These are phyloP conservation scores for Manis pentadactyla DNA, from an alignment of 2,797 vertebrate species.

Conservation along the genomic window DNA sequence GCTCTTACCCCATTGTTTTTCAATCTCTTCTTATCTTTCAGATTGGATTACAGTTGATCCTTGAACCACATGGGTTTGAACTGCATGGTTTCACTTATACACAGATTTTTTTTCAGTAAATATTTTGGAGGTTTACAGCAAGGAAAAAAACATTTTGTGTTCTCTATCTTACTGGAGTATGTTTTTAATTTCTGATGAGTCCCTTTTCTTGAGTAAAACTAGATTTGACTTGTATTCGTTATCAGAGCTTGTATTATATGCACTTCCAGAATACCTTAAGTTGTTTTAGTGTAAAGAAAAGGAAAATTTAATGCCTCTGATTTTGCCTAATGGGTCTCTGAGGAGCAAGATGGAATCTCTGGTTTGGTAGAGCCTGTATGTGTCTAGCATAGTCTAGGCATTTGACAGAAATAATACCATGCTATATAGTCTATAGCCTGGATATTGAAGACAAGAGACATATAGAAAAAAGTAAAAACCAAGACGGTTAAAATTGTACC, in stretches of 20 bases:
- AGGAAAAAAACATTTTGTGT: no score
- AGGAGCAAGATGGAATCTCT: background rate
- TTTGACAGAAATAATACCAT: background rate
- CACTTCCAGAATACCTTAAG: background rate
- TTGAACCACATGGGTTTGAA: no score
- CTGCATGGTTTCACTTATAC: no score
- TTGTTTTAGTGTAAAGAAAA: background rate
- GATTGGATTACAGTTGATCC: background rate
- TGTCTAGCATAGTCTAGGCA: background rate
- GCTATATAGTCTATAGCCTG: background rate
- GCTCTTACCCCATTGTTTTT: background rate
- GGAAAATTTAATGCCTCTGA: background rate
- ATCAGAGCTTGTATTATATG: slow-evolving; percentile 12
- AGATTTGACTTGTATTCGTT: slow-evolving; percentile 50
- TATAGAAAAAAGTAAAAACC: background rate
- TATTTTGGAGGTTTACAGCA: no score
- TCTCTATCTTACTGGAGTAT: background rate
- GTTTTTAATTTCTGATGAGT: slow-evolving; percentile 71
- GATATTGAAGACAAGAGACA: background rate
- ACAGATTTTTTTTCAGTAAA: no score
- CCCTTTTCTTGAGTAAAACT: slow-evolving; percentile 38
- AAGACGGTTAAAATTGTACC: background rate
- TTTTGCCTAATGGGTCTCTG: background rate
- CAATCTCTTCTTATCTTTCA: background rate
- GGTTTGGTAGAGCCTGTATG: background rate